phyloP scores from a whole-genome alignment of 2,888 invertebrate species.

The Orthonevra nobilis region DNA sequence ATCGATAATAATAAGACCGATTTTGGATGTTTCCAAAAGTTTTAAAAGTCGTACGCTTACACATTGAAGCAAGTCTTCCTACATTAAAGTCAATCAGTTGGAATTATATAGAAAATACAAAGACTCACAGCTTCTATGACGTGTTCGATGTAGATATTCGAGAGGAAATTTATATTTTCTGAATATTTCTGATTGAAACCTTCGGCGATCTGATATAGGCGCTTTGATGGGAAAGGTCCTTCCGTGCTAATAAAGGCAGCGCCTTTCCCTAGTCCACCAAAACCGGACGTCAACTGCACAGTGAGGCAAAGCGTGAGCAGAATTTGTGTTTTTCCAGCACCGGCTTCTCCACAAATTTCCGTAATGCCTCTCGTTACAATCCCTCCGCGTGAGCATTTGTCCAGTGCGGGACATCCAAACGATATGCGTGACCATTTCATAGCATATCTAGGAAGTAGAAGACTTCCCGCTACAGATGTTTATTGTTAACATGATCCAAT shows the following conservation, averaged over 20 bases:
- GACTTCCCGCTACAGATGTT: slow-evolving; percentile 40
- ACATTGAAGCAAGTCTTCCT: slow-evolving; percentile 83
- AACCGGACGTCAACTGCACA: slow-evolving; percentile 82
- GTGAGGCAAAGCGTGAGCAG: slow-evolving; percentile 86
- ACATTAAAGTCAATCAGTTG: neutral
- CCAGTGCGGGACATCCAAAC: slow-evolving; percentile 83
- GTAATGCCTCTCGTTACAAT: slow-evolving; percentile 85
- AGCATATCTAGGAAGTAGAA: slow-evolving; percentile 36
- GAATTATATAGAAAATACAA: neutral
- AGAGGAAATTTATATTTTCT: slow-evolving; percentile 80
- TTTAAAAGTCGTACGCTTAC: slow-evolving; percentile 81
- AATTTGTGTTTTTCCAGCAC: slow-evolving; percentile 88
- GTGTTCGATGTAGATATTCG: slow-evolving; percentile 85
- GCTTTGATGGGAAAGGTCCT: slow-evolving; percentile 85
- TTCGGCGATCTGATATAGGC: slow-evolving; percentile 83
- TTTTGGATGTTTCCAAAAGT: slow-evolving; percentile 81
- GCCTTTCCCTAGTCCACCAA: slow-evolving; percentile 82
- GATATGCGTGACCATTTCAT: slow-evolving; percentile 76
- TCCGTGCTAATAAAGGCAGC: slow-evolving; percentile 88
- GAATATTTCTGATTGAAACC: slow-evolving; percentile 77
- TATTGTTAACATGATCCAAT: neutral
- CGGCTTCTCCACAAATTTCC: slow-evolving; percentile 87
- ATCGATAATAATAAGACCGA: slow-evolving; percentile 86
- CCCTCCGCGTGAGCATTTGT: slow-evolving; percentile 84
- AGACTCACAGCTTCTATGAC: slow-evolving; percentile 81